A percentile compares a stretch with the other conserved stretches of the same genome.
Evolutionary conservation across 1,140 invertebrate genomes (phyloP).

Genomic region (Drosophila bocqueti): DNA sequence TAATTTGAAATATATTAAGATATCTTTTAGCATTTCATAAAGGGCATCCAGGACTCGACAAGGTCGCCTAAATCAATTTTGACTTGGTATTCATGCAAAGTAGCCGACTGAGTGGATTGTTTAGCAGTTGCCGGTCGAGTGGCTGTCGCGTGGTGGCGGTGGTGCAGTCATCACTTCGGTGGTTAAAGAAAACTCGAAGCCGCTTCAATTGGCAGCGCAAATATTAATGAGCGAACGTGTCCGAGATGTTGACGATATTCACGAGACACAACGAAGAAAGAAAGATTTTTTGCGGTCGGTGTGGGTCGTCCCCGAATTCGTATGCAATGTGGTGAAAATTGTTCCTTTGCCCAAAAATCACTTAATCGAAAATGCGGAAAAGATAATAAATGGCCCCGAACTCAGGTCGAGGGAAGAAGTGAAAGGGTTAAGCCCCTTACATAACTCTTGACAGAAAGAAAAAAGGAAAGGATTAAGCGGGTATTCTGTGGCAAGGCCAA

Average conservation of each 20-base stretch:
- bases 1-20: background rate
- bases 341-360: slow-evolving; percentile 41
- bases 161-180: slow-evolving; percentile 50
- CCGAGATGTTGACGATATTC: slow-evolving; percentile 43
- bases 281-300: background rate
- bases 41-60: slow-evolving; percentile 1
- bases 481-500: slow-evolving; percentile 40
- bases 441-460: background rate
- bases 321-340: slow-evolving; percentile 53
- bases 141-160: slow-evolving; percentile 22
- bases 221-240: slow-evolving; percentile 75
- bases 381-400: slow-evolving; percentile 27
- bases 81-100: slow-evolving; percentile 52
- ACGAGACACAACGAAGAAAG: background rate
- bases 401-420: slow-evolving; percentile 5
- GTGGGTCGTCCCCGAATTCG: slow-evolving; percentile 33
- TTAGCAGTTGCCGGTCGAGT: slow-evolving; percentile 26
- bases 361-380: slow-evolving; percentile 46
- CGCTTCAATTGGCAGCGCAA: slow-evolving; percentile 72
- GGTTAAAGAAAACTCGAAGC: slow-evolving; percentile 29
- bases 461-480: background rate
- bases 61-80: background rate
- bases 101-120: slow-evolving; percentile 16
- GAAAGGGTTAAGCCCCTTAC: slow-evolving; percentile 22
- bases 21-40: background rate